phyloP scores from a whole-genome alignment of 2,113 vertebrate genomes.

The Okapia johnstoni region DNA sequence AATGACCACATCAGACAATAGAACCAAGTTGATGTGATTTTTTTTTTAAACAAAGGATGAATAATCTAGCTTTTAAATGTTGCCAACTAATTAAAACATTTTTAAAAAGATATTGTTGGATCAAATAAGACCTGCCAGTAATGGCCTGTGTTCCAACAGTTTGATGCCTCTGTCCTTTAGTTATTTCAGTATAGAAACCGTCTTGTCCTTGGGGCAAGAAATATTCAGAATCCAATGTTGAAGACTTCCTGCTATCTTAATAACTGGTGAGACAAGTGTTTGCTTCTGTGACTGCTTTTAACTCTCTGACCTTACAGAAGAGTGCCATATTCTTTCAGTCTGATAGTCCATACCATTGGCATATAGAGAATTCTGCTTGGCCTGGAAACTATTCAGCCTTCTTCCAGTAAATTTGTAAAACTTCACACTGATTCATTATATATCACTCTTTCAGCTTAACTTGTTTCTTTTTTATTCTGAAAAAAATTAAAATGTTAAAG shows the following conservation, averaged over 20 bases:
- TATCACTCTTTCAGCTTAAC: background rate
- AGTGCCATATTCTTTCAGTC: background rate
- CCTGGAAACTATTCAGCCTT: background rate
- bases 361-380: background rate
- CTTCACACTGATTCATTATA: background rate
- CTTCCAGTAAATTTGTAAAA: background rate
- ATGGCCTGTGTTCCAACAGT: background rate
- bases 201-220: background rate
- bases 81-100: background rate
- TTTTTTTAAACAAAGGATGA: background rate
- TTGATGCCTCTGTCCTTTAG: background rate
- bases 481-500: background rate
- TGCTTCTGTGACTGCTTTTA: background rate
- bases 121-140: background rate
- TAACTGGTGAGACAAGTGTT: background rate
- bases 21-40: background rate
- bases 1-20: background rate
- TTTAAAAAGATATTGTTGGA: background rate
- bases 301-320: background rate
- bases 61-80: background rate
- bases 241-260: background rate
- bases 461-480: background rate
- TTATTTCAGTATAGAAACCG: background rate
- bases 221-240: background rate
- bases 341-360: background rate